phyloP scores from a whole-genome alignment of 2,888 invertebrate genomes.

The Opisthograptis luteolata region DNA sequence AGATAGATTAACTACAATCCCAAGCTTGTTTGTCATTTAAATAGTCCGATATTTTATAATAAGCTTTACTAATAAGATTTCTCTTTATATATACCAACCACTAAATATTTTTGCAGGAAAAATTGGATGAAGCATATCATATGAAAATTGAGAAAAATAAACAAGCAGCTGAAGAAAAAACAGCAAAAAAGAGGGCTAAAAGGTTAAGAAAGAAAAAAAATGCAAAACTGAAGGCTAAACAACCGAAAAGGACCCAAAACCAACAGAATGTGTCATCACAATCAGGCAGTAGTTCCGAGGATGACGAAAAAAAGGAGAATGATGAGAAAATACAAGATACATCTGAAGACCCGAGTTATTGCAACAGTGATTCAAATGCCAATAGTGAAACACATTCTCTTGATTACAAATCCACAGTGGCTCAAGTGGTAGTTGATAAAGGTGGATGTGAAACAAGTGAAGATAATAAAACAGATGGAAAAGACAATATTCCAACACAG shows the following conservation, averaged over 20 bases:
- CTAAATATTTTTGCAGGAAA: constrained; percentile 88
- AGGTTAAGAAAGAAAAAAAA: constrained; percentile 89
- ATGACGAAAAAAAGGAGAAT: constrained; percentile 31
- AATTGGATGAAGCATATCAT: constrained; percentile 92
- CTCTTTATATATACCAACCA: too few relatives aligned
- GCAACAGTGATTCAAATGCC: constrained; percentile 19
- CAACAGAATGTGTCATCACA: constrained; percentile 48
- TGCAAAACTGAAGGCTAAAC: constrained; percentile 70
- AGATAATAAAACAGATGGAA: constrained; percentile 10
- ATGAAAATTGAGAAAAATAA: constrained; percentile 91
- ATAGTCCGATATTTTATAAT: too few relatives aligned
- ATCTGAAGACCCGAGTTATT: constrained; percentile 34
- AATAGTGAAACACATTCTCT: constrained; percentile 35
- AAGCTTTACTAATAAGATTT: too few relatives aligned
- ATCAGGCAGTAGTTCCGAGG: constrained; percentile 60
- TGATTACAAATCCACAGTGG: background rate
- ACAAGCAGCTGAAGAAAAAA: constrained; percentile 89
- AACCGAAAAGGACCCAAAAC: constrained; percentile 52
- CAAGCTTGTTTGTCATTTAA: too few relatives aligned
- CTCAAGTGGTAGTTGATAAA: background rate
- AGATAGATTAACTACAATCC: too few relatives aligned
- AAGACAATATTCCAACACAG: background rate
- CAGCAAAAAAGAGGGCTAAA: constrained; percentile 96
- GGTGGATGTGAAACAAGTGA: constrained; percentile 17
- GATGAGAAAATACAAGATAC: constrained; percentile 20